Percentiles rank a stretch among this genome's conserved stretches.
phyloP scores from a whole-genome alignment of 2,888 invertebrate species.

The Diloba caeruleocephala region DNA sequence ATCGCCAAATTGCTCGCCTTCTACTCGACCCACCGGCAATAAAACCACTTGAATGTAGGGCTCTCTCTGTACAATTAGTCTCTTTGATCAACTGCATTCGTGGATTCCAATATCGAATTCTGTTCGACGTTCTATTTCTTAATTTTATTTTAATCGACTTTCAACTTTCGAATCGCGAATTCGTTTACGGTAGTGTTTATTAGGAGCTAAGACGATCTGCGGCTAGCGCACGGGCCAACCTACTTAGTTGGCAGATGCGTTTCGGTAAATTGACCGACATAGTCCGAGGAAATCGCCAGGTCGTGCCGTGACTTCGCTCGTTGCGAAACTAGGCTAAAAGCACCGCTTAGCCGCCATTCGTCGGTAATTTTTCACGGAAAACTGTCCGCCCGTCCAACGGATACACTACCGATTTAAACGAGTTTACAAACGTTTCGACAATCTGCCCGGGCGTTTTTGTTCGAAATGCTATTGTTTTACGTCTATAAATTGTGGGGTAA shows the following conservation, averaged over 20 bases:
- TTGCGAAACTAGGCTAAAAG: slow-evolving; percentile 79
- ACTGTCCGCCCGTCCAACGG: slow-evolving; percentile 59
- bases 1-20: slow-evolving; percentile 83
- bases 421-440: slow-evolving; percentile 67
- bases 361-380: slow-evolving; percentile 77
- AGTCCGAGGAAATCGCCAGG: slow-evolving; percentile 75
- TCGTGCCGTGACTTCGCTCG: slow-evolving; percentile 75
- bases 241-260: slow-evolving; percentile 75
- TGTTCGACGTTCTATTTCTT: slow-evolving; percentile 44
- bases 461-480: slow-evolving; percentile 44
- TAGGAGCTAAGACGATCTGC: slow-evolving; percentile 49
- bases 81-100: slow-evolving; percentile 72
- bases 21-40: slow-evolving; percentile 73
- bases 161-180: slow-evolving; percentile 47
- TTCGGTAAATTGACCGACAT: slow-evolving; percentile 73
- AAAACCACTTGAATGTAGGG: slow-evolving; percentile 77
- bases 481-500: slow-evolving; percentile 55
- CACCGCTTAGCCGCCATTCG: slow-evolving; percentile 69
- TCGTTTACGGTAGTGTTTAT: slow-evolving; percentile 56
- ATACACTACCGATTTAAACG: slow-evolving; percentile 66
- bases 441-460: slow-evolving; percentile 55
- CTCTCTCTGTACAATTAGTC: slow-evolving; percentile 76
- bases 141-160: slow-evolving; percentile 50
- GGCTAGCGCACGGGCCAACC: slow-evolving; percentile 50
- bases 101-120: slow-evolving; percentile 58